Evolutionary conservation across 2,888 invertebrate genomes (phyloP).

Genomic region (Eledone cirrhosa): DNA sequence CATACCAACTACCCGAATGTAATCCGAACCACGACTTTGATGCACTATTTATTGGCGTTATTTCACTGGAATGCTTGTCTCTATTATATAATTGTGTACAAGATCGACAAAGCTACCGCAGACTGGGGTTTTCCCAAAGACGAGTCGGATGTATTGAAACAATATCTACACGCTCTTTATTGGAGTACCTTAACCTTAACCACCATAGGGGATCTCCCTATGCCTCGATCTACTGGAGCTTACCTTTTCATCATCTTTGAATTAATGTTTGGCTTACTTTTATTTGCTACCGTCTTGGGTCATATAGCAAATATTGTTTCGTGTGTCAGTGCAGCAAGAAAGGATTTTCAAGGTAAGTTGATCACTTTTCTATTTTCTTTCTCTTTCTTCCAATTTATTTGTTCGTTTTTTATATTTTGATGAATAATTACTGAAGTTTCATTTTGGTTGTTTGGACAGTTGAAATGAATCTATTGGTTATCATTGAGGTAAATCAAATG

Average conservation of each 20-base stretch:
- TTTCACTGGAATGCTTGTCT: constrained; percentile 99
- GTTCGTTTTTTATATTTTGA: neutral
- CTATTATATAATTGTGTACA: constrained; percentile 78
- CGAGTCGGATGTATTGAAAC: constrained; percentile 71
- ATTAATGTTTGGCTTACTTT: constrained; percentile 89
- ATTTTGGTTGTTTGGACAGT: too few species aligned
- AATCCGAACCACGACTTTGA: constrained; percentile 69
- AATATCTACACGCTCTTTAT: constrained; percentile 96
- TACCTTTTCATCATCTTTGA: constrained; percentile 95
- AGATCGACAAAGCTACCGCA: constrained; percentile 70
- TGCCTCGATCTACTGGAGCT: constrained; percentile 91
- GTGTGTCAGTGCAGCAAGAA: constrained; percentile 93
- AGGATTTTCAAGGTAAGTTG: constrained; percentile 94
- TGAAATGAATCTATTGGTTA: too few species aligned
- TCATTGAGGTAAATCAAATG: too few species aligned
- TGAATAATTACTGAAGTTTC: too few species aligned
- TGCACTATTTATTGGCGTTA: constrained; percentile 93
- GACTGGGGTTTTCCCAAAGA: constrained; percentile 56
- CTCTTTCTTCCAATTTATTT: neutral
- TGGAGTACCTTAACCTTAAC: constrained; percentile 97
- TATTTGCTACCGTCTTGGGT: constrained; percentile 95
- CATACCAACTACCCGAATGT: constrained; percentile 99
- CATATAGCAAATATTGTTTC: constrained; percentile 99
- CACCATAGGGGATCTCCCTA: constrained; percentile 90
- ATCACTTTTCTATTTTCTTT: neutral